Conservation (phyloP, 2,113 vertebrate species). For the Brienomyrus longianalis region DNA sequence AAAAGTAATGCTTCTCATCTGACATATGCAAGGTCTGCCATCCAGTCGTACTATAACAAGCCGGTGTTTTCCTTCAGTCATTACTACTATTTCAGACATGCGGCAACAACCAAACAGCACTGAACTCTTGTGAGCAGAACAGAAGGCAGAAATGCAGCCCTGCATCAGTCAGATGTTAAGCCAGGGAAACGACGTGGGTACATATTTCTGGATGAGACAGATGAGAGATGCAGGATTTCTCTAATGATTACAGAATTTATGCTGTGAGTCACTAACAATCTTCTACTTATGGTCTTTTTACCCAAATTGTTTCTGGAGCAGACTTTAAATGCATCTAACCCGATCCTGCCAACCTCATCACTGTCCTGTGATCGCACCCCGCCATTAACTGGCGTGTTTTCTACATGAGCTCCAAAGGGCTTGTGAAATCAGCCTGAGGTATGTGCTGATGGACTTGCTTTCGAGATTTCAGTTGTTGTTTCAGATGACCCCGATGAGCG, state of each 20-base stretch:
- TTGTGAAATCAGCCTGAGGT: constrained; percentile 21
- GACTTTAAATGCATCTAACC: neutral
- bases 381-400: neutral
- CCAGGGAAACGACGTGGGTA: neutral
- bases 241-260: constrained; percentile 9
- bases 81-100: neutral
- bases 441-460: constrained; percentile 4
- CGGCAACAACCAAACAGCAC: neutral
- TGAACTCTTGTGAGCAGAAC: neutral
- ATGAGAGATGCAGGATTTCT: neutral
- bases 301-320: neutral
- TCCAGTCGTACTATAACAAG: neutral
- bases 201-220: neutral
- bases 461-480: neutral
- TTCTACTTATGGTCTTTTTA: neutral
- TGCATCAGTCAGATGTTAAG: neutral
- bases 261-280: constrained; percentile 5
- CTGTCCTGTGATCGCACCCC: neutral
- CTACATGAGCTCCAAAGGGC: neutral
- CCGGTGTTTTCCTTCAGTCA: neutral
- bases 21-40: too few relatives aligned
- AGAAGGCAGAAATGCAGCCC: constrained; percentile 3
- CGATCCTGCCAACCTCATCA: neutral
- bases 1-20: neutral
- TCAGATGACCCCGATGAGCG: neutral